phyloP scores from a whole-genome alignment of 1,140 invertebrate genomes.

The Dysdera silvatica region DNA sequence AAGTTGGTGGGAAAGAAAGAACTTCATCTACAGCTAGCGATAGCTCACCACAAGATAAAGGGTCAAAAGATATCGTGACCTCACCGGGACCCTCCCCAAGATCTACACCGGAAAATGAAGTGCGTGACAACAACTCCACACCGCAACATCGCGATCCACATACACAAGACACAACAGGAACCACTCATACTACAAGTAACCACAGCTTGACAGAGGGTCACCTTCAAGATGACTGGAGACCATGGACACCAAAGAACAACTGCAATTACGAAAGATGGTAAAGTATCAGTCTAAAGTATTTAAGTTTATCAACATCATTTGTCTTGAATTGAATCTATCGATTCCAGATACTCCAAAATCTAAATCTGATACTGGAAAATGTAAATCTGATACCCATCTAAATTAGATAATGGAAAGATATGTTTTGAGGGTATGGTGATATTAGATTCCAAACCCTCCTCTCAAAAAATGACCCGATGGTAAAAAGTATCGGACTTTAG shows the following conservation, averaged over 20 bases:
- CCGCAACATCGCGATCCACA: background rate
- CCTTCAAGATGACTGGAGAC: constrained; percentile 17
- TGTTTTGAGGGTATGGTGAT: too few species aligned
- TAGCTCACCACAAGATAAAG: background rate
- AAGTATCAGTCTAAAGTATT: background rate
- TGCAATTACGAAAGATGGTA: constrained; percentile 18
- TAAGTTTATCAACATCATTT: too few species aligned
- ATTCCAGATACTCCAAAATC: too few species aligned
- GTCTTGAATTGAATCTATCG: too few species aligned
- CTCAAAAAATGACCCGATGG: too few species aligned
- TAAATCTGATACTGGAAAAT: too few species aligned
- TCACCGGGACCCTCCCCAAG: constrained; percentile 10
- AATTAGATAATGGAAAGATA: too few species aligned
- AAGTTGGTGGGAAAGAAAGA: constrained; percentile 7
- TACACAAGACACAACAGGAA: constrained; percentile 1
- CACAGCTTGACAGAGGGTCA: constrained; percentile 18
- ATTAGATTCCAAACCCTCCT: too few species aligned
- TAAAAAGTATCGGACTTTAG: too few species aligned
- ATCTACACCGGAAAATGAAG: constrained; percentile 16
- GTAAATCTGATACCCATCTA: too few species aligned
- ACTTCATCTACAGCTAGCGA: constrained; percentile 3
- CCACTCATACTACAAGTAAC: background rate
- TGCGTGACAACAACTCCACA: constrained; percentile 4
- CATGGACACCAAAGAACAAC: constrained; percentile 23
- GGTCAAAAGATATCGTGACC: background rate